Base-by-base conservation (phyloP, 2,888 invertebrate genomes). In the Aphidoletes aphidimyza region DNA sequence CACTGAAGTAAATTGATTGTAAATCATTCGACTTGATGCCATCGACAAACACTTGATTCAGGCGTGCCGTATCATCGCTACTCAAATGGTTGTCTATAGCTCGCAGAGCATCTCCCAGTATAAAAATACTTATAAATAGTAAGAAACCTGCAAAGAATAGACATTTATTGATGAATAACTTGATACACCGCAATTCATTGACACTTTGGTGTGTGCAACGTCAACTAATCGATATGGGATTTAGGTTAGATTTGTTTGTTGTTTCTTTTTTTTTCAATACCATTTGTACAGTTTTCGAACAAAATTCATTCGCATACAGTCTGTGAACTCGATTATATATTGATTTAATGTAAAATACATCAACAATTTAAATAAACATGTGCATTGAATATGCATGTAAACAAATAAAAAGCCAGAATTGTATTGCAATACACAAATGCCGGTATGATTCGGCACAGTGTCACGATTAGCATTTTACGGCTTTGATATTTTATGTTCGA, bases 1-100 rank as follows among this genome's bases (percentile, higher is more conserved):
- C 91, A 2, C 95, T 93, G 91, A 95, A 94, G 88, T 96, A 95
- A 42, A 95, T 89, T 5, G 93, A 90, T 85, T 92, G 90, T 83
- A 95, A 88, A 88, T 96, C 95, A 86, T 92, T 91, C 85, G 91
- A 92, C 85, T 90, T 90, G 6, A 92, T 87, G 47, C 91, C 92
- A 85, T 89, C 89, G n/a, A 86, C 86, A 85, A 90, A 90, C 0
- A 90, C 89, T 83, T 88, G 88, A 84, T 90, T 88, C 47, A 90
- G 88, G 86, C 90, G 89, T 86, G 87, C 87, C 81, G 89, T 86
- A 87, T 90, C 90, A 36, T 88, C 86, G 47, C 87, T 85, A 30
- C 87, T 88, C 85, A 90, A 86, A 86, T 90, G 89, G 81, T 87
- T 89, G 78, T 88, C 88, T 0, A 90, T 89, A 17, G 90, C 83